A percentile compares a stretch with the other conserved stretches of the same genome.
Evolutionary conservation across 1,140 invertebrate species (phyloP).

Genomic region (Drosophila paulistorum): DNA sequence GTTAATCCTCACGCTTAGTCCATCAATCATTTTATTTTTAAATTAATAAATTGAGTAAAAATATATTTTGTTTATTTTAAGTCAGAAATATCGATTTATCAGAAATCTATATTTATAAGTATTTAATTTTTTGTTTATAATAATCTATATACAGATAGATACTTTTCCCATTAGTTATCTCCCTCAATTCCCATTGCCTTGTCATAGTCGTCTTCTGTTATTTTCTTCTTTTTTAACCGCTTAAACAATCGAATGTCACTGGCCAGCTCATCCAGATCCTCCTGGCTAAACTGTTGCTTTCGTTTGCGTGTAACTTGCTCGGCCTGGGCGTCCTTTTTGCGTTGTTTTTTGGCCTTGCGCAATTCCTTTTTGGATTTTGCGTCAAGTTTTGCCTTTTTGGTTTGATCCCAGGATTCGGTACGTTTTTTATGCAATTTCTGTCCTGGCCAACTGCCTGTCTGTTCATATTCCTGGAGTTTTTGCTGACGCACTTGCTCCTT

Average conservation of each 20-base stretch:
- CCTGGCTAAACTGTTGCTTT: constrained; percentile 86
- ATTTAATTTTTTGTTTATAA: constrained; percentile 2
- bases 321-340: constrained; percentile 74
- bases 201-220: constrained; percentile 86
- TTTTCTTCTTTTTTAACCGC: constrained; percentile 94
- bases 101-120: constrained; percentile 19
- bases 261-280: constrained; percentile 92
- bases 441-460: constrained; percentile 91
- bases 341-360: constrained; percentile 86
- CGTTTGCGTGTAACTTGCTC: constrained; percentile 84
- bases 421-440: constrained; percentile 86
- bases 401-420: constrained; percentile 91
- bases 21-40: constrained; percentile 18
- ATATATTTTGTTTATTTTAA: too few species aligned
- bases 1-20: constrained; percentile 21
- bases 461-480: constrained; percentile 89
- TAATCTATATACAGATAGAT: too few species aligned
- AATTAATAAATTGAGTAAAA: constrained; percentile 45
- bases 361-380: constrained; percentile 86
- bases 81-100: too few species aligned
- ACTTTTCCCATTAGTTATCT: constrained; percentile 18
- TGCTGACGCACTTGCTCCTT: constrained; percentile 89
- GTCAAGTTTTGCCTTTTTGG: constrained; percentile 90
- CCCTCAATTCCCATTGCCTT: constrained; percentile 84
- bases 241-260: constrained; percentile 93